Evolutionary conservation across 2,888 invertebrate species (phyloP), one percentile per base, ranked within the genome.

Genomic region (Chymomyza procnemis): DNA sequence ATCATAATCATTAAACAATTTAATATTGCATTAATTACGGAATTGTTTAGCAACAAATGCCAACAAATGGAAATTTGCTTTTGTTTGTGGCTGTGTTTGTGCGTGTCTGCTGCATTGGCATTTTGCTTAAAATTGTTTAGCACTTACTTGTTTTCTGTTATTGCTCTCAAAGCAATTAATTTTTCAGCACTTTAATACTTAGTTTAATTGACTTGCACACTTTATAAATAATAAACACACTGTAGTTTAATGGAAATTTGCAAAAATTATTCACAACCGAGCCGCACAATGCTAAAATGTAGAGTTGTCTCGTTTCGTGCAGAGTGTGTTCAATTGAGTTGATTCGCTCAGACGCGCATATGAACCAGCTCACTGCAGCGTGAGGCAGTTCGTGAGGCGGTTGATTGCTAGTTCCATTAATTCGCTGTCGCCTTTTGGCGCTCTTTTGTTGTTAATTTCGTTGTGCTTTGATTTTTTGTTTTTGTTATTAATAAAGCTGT

Each of bases 21-120:
- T 41, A 1, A 41, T 41, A 41, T 41, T 41, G 34, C 12, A 5
- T 41, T 41, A 41, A 41, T 26, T 26, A 26, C 26, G 4, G 22
- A 26, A 5, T 34, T 30, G 66, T 47, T 48, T n/a, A 67, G 60
- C 48, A 60, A 63, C 34, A 63, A 71, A 62, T 59, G 6, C 26
- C 26, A 52, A 2, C n/a, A 52, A 47, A 50, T 50, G 16, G 22
- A 74, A 62, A 79, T 85, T 82, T 66, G 72, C 83, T 70, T 82
- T 26, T n/a, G 48, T 71, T 19, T 69, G 47, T 48, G 9, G 61
- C 21, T 46, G 59, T 67, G 50, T 14, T 1, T 26, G 57, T 55
- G 30, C 26, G 56, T 26, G 30, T 30, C 47, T 66, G 58, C 47
- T 66, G 58, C 55, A 19, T 18, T 50, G 64, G 73, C 64, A 60